These are phyloP conservation scores for Erpobdella octoculata DNA, from an alignment of 2,888 invertebrate species.

Conservation along the genomic window DNA sequence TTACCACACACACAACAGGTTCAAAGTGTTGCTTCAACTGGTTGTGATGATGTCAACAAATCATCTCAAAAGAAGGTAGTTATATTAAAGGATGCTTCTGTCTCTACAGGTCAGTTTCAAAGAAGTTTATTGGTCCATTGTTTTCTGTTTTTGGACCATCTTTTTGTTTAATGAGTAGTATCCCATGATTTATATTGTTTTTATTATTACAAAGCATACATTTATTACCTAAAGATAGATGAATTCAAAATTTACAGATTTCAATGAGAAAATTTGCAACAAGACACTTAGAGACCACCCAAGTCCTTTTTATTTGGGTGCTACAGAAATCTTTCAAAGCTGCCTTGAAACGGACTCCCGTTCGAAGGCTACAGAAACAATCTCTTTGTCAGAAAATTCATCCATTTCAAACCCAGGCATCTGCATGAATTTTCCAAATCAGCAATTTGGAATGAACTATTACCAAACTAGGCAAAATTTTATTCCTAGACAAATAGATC, in stretches of 20 bases:
- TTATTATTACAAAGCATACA: neutral
- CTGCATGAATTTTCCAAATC: no score
- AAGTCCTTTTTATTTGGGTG: conserved; percentile 40
- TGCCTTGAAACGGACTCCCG: conserved; percentile 26
- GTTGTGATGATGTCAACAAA: no score
- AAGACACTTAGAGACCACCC: conserved; percentile 44
- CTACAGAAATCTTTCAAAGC: neutral
- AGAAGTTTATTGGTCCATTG: neutral
- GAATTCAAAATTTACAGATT: conserved; percentile 42
- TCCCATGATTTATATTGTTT: neutral
- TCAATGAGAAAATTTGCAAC: conserved; percentile 43
- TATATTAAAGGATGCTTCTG: conserved; percentile 39
- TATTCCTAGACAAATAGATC: no score
- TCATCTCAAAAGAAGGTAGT: conserved; percentile 37
- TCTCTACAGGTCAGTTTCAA: conserved; percentile 36
- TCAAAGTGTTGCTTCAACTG: no score
- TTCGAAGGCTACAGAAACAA: conserved; percentile 16
- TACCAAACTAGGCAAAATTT: no score
- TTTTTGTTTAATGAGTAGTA: neutral
- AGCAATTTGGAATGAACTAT: no score
- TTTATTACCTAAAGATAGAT: neutral
- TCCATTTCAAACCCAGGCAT: neutral
- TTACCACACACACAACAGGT: neutral
- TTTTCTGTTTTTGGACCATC: neutral
- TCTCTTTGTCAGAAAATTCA: neutral